Evolutionary conservation across 2,113 vertebrate genomes (phyloP).

Genomic region (Seriola aureovittata): DNA sequence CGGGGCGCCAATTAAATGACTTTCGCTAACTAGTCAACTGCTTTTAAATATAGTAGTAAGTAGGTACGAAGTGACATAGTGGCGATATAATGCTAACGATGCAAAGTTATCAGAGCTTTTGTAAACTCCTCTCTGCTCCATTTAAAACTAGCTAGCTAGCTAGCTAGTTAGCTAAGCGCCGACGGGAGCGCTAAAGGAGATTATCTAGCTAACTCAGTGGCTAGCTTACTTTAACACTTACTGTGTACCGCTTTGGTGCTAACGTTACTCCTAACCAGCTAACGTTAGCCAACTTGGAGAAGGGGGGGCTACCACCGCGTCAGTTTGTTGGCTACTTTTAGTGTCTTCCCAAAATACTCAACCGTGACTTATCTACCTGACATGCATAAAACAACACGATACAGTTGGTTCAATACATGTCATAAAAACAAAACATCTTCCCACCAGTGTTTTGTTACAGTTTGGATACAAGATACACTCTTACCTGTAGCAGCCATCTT

Average conservation of each 20-base stretch:
- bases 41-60: neutral
- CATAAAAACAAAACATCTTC: too few species aligned
- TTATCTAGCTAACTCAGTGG: constrained; percentile 56
- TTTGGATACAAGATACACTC: constrained; percentile 71
- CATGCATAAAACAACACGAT: neutral
- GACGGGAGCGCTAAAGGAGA: constrained; percentile 43
- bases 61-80: neutral
- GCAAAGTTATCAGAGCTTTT: constrained; percentile 14
- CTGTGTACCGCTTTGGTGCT: constrained; percentile 40
- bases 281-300: constrained; percentile 56
- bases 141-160: constrained; percentile 17
- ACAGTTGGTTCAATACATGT: too few species aligned
- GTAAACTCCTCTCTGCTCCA: constrained; percentile 6
- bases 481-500: constrained; percentile 89
- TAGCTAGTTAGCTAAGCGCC: constrained; percentile 34
- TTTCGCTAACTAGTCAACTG: constrained; percentile 6
- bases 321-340: constrained; percentile 39
- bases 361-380: neutral
- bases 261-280: constrained; percentile 42
- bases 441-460: constrained; percentile 3
- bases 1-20: constrained; percentile 22
- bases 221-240: constrained; percentile 24
- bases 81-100: neutral
- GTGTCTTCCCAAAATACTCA: constrained; percentile 13
- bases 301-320: constrained; percentile 55